Evolutionary conservation across 2,888 invertebrate genomes (phyloP).

Genomic region (Mesochorus sp.): DNA sequence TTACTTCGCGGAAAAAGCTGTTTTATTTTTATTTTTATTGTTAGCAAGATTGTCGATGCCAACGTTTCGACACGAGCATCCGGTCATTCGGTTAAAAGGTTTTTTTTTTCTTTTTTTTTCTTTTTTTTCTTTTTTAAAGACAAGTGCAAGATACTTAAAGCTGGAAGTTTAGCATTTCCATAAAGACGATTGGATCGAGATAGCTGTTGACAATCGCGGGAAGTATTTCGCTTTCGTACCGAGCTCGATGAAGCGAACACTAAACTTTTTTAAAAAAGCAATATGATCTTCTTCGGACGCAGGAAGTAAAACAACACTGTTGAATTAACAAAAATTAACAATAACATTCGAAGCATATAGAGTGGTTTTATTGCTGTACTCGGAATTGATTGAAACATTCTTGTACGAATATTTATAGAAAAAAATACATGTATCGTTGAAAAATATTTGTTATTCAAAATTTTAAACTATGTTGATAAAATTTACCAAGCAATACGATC

Average conservation of each 20-base stretch:
- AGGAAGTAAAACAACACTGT: background rate
- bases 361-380: no score
- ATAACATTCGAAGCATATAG: no score
- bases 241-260: background rate
- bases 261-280: no score
- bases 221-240: background rate
- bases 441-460: no score
- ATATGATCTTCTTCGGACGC: background rate
- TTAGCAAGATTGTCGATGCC: background rate
- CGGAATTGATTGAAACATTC: no score
- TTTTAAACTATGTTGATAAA: no score
- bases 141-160: background rate
- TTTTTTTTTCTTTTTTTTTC: no score
- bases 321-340: no score
- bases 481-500: no score
- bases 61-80: background rate
- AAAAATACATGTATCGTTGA: no score
- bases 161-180: background rate
- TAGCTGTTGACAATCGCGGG: background rate
- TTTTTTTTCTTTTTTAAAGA: no score
- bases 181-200: background rate
- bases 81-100: constrained; percentile 31
- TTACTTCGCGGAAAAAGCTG: background rate
- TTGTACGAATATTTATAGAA: no score
- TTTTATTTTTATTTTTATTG: constrained; percentile 1